These are phyloP conservation scores for Tetraodon nigroviridis DNA, from an alignment of 2,113 vertebrate species.

Conservation along the genomic window DNA sequence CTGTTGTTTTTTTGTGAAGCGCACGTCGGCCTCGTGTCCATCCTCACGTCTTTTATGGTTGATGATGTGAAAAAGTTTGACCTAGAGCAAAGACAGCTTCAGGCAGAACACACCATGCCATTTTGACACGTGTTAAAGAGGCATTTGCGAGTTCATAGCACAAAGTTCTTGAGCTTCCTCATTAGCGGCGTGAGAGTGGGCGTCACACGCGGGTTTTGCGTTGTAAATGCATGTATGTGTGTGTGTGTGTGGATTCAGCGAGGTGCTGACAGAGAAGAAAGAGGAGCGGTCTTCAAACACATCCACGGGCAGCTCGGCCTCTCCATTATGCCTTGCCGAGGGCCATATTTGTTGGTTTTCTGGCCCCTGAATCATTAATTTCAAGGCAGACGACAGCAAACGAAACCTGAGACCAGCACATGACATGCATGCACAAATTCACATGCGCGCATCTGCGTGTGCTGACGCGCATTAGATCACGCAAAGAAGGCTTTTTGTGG, in stretches of 20 bases:
- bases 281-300: conserved; percentile 65
- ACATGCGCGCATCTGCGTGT: conserved; percentile 6
- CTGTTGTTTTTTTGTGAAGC: not conserved
- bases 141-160: conserved; percentile 37
- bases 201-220: conserved; percentile 50
- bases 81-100: conserved; percentile 11
- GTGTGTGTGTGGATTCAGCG: conserved; percentile 59
- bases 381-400: conserved; percentile 57
- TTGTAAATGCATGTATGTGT: conserved; percentile 66
- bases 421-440: conserved; percentile 6
- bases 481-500: conserved; percentile 12
- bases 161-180: conserved; percentile 47
- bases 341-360: conserved; percentile 73
- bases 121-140: conserved; percentile 58
- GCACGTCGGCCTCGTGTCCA: not conserved
- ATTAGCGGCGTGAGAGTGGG: conserved; percentile 38
- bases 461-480: conserved; percentile 23
- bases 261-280: conserved; percentile 74
- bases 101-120: not conserved
- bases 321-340: conserved; percentile 60
- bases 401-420: conserved; percentile 65
- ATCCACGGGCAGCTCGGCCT: conserved; percentile 58
- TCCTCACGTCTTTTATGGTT: conserved; percentile 17
- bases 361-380: conserved; percentile 72
- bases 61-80: conserved; percentile 27